Evolutionary conservation across 2,113 vertebrate genomes (phyloP), one percentile per base, ranked within the genome.

Genomic region (Alaudala cheleensis): DNA sequence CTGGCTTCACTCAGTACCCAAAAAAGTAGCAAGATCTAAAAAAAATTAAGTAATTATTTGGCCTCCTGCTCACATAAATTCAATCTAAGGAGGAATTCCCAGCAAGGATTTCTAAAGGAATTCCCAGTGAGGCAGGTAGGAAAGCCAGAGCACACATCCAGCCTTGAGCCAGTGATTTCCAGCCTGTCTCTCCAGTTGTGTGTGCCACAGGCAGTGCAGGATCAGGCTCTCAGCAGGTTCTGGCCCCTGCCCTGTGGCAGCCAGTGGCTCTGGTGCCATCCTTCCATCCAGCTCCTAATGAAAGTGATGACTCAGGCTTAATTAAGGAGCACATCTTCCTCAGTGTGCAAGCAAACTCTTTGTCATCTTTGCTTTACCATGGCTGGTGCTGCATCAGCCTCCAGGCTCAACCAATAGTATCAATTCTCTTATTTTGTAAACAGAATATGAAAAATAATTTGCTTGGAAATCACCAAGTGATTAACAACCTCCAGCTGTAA

Each of bases 391-490:
- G 77, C 70, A 80, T 33, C 16, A 1, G 5, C 72, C 87, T 81
- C 69, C 47, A 51, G 73, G 79, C 44, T 80, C 57, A 51, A 47
- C 51, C 81, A 86, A 66, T 81, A 71, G 67, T 90, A 76, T 57
- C n/a, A 5, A n/a, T 81, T 39, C 72, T 83, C 57, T 79, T 95
- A 56, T 58, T 97, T 92, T 91, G 79, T 93, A 95, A 95, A 88
- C 76, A 92, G 69, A 88, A 93, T 53, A 39, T 39, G 64, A 73
- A 88, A 96, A 93, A 81, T 74, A 24, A 84, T 90, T 76, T 39
- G 51, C 89, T 91, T 92, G 86, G 58, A 81, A 92, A 56, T 71
- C 70, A 64, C 84, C 51, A 50, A n/a, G 24, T 42, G 96, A 86
- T 95, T 37, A 92, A 77, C 76, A 89, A 72, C 37, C 61, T 90